phyloP scores from a whole-genome alignment of 53 echinoderm and acorn worm genomes.

The Apostichopus leukothele region DNA sequence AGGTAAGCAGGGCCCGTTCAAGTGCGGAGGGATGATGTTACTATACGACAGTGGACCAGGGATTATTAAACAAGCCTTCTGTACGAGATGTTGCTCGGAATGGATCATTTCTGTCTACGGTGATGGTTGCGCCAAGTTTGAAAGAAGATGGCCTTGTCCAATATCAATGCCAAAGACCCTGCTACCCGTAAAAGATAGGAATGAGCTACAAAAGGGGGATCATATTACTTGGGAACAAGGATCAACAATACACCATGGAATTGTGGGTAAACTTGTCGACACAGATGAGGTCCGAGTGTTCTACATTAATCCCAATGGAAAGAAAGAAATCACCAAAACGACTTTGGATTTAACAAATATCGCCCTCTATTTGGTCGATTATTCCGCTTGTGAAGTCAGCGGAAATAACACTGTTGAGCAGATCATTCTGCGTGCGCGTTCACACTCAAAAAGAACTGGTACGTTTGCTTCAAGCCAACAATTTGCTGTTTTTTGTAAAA shows the following conservation, averaged over 20 bases:
- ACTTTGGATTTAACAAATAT: constrained; percentile 22
- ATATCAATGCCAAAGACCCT: neutral
- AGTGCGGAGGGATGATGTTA: constrained; percentile 15
- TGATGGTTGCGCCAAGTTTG: constrained; percentile 9
- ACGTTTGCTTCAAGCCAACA: constrained; percentile 15
- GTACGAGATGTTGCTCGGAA: constrained; percentile 29
- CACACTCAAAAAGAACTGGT: neutral
- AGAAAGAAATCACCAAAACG: constrained; percentile 1
- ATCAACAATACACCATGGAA: neutral
- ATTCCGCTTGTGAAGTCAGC: neutral
- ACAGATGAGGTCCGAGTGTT: constrained; percentile 15
- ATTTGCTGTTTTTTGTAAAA: constrained; percentile 31
- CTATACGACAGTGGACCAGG: neutral
- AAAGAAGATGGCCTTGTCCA: constrained; percentile 1
- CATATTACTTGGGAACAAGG: constrained; percentile 5
- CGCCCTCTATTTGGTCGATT: constrained; percentile 26
- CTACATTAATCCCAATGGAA: constrained; percentile 10
- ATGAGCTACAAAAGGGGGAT: constrained; percentile 14
- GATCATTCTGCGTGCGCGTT: constrained; percentile 17
- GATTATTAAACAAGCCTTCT: constrained; percentile 5
- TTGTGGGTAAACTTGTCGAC: constrained; percentile 19
- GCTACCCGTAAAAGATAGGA: neutral
- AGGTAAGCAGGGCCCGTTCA: constrained; percentile 2
- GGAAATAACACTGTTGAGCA: constrained; percentile 12
- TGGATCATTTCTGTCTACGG: constrained; percentile 7